phyloP scores from a whole-genome alignment of 1,140 invertebrate species.

The Drosophila dunni region DNA sequence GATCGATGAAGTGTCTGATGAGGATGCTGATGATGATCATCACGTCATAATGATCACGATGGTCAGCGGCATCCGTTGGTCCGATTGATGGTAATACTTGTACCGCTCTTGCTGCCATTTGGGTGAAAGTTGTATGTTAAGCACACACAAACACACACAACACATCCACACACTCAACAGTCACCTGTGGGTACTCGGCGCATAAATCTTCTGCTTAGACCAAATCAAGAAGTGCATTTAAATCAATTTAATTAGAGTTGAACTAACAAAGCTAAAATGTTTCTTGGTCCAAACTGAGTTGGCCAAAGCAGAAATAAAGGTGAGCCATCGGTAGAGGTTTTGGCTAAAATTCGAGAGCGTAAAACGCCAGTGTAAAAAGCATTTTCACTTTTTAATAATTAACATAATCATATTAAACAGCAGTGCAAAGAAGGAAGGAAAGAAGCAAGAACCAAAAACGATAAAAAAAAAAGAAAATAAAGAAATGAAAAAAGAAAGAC shows the following conservation, averaged over 20 bases:
- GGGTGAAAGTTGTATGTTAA: conserved; percentile 67
- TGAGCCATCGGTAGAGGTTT: conserved; percentile 22
- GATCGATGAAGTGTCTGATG: conserved; percentile 9
- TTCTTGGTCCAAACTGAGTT: conserved; percentile 1
- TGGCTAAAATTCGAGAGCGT: conserved; percentile 16
- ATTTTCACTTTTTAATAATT: conserved; percentile 84
- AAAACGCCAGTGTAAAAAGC: conserved; percentile 29
- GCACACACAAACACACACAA: conserved; percentile 28
- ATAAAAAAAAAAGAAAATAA: conserved; percentile 6
- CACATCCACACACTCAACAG: conserved; percentile 15
- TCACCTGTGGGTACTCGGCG: conserved; percentile 2
- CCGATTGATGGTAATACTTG: conserved; percentile 59
- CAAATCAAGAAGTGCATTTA: conserved; percentile 5
- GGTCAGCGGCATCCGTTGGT: conserved; percentile 36
- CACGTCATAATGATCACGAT: conserved; percentile 12
- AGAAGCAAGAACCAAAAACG: conserved; percentile 37
- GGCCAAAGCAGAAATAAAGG: conserved; percentile 11
- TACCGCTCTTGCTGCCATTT: conserved; percentile 35
- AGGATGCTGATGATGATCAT: not conserved
- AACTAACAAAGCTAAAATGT: conserved; percentile 42
- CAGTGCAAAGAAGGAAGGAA: conserved; percentile 52
- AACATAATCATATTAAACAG: conserved; percentile 78
- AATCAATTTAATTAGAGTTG: not conserved
- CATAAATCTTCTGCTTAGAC: conserved; percentile 1
- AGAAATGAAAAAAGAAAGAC: not conserved